Base-by-base conservation (phyloP, 2,797 vertebrate species). In the Huso huso region DNA sequence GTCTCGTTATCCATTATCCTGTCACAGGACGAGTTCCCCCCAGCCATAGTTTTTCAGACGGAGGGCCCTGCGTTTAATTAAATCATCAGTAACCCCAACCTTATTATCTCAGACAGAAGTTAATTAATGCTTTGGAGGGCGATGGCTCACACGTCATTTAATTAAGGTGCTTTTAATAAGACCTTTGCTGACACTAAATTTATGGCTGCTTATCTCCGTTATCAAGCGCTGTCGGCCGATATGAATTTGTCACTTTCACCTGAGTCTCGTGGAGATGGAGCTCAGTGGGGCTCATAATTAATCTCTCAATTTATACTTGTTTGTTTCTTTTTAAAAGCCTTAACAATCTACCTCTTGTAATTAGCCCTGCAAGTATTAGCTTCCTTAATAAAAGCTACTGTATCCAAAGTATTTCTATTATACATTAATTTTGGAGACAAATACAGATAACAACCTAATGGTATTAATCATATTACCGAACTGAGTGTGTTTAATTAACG, bases 81-180 rank as follows among this genome's bases (percentile, higher is more conserved):
- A 95, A 94, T 85, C 89, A 88, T 92, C 92, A 90, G 88, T 93
- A 96, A 96, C 94, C 90, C 80, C 81, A 75, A 83, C 84, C 88
- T 94, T 94, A 98, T 97, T 96, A 96, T 93, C 89, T 93, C 90
- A 87, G 88, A 92, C 88, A 92, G 91, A 93, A 95, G 91, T 94
- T 98, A 99, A 99, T 98, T 97, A 97, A 97, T 95, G 94, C 92
- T 95, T 95, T 93, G 82, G 88, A 90, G 92, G 84, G 85, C 88
- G 87, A 90, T 89, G 84, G 86, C 87, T 89, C 89, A 89, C 91
- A 94, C 92, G 92, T 95, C 93, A 93, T 93, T 90, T 94, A 97
- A 97, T 98, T 93, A 95, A 90, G 89, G 84, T 91, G 91, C 83
- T 83, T 93, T 95, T 95, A 96, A 94, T 93, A 91, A 94, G 91